These are phyloP conservation scores for Apeira syringaria DNA, from an alignment of 2,888 invertebrate genomes.

Conservation along the genomic window DNA sequence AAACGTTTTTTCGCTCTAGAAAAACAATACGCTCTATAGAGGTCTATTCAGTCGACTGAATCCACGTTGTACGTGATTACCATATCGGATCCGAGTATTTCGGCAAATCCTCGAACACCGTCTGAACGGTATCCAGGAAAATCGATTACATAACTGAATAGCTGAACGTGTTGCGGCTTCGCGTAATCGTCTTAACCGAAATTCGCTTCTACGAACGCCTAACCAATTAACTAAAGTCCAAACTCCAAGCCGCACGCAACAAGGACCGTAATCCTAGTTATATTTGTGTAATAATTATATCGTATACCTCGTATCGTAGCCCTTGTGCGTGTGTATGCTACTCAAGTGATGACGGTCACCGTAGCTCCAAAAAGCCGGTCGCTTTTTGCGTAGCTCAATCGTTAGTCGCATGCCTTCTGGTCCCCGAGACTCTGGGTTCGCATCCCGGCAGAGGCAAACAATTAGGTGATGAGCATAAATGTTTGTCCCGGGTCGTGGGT, in stretches of 20 bases:
- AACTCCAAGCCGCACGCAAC: constrained; percentile 8
- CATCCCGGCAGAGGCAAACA: too few species aligned
- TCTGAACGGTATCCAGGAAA: constrained; percentile 6
- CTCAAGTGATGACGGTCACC: too few species aligned
- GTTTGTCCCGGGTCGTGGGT: too few species aligned
- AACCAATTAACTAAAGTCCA: constrained; percentile 19
- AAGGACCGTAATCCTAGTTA: not conserved
- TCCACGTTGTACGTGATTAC: constrained; percentile 19
- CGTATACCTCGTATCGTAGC: not conserved
- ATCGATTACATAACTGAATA: constrained; percentile 17
- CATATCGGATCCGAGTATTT: constrained; percentile 15
- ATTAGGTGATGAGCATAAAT: too few species aligned
- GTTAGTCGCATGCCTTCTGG: too few species aligned
- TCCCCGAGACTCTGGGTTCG: too few species aligned
- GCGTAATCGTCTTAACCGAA: constrained; percentile 19
- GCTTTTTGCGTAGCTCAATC: too few species aligned
- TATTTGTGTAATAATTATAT: not conserved
- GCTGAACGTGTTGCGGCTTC: constrained; percentile 15
- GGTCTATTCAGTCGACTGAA: constrained; percentile 9
- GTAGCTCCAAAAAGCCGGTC: too few species aligned
- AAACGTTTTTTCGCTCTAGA: not conserved
- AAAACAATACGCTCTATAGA: constrained; percentile 14
- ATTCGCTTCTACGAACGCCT: constrained; percentile 6
- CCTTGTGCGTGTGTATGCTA: too few species aligned
- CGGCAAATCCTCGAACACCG: constrained; percentile 14